Evolutionary conservation across 2,888 invertebrate species (phyloP), one percentile per base, ranked within the genome.

Genomic region (Arge pagana): DNA sequence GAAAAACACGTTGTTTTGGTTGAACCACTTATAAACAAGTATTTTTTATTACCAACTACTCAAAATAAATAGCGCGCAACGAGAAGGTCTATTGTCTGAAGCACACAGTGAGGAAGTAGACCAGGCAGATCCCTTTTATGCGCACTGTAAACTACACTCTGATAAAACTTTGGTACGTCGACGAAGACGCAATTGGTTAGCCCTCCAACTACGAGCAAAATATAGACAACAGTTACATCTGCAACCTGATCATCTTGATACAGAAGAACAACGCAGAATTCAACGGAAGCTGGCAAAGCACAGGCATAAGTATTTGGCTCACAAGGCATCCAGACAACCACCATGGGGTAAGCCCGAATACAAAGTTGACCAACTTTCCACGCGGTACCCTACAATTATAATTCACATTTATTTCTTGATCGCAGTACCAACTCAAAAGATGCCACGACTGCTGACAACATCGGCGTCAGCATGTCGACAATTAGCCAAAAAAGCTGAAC

Each of bases 121-220:
- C 66, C 93, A 93, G 66, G 96, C 96, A 0, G 97, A 97, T 79
- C 97, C 97, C 0, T 98, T 96, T 75, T 97, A 94, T 76, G 97
- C 96, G 0, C 95, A 97, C 71, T 98, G 97, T 74, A 92, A 90
- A 74, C 82, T 96, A 39, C 97, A 98, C 77, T 95, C 96, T 0
- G 96, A 97, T 71, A 95, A 95, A 76, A 85, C 88, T 3, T 82
- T 90, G 54, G 88, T 93, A 30, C 88, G 89, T 67, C 84, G 87
- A 69, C 83, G 91, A 4, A 86, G 87, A 67, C 81, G 89, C 3
- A 95, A 94, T 72, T 95, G 91, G 85, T 81, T 95, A 54, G 91
- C 94, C 1, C 79, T 95, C 49, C 92, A 93, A 70, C 81, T 93
- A 60, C 83, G 93, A 57, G 88, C 89, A 10, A 86, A 89, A 51